Conservation (phyloP, 2,113 vertebrate genomes). For the Litocranius walleri region DNA sequence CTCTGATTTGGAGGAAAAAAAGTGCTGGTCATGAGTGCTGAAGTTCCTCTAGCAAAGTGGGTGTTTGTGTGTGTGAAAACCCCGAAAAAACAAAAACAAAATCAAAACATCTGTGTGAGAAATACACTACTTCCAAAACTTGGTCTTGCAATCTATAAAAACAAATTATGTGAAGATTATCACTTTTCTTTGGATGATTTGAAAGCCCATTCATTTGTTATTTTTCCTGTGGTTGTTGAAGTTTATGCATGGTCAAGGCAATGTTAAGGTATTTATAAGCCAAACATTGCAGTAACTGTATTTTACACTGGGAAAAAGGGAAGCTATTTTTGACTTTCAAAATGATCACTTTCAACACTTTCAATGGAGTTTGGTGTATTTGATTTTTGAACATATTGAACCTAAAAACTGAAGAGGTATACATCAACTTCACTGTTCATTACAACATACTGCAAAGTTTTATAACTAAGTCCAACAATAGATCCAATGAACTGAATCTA, state of each 20-base stretch:
- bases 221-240: neutral
- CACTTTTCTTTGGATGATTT: neutral
- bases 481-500: neutral
- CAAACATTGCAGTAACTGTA: neutral
- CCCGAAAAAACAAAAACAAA: neutral
- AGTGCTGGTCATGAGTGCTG: neutral
- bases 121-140: neutral
- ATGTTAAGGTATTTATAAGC: neutral
- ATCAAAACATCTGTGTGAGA: neutral
- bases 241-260: neutral
- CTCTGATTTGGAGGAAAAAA: neutral
- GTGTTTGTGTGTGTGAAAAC: neutral
- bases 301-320: neutral
- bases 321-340: neutral
- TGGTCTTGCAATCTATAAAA: neutral
- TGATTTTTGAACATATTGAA: conserved; percentile 24
- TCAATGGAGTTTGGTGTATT: neutral
- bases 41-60: neutral
- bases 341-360: neutral
- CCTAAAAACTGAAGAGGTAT: neutral
- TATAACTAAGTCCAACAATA: neutral
- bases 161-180: neutral
- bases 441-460: neutral
- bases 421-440: neutral
- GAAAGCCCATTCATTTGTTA: neutral